These are phyloP conservation scores for Pangasius djambal DNA, from an alignment of 2,797 vertebrate genomes.

Conservation along the genomic window DNA sequence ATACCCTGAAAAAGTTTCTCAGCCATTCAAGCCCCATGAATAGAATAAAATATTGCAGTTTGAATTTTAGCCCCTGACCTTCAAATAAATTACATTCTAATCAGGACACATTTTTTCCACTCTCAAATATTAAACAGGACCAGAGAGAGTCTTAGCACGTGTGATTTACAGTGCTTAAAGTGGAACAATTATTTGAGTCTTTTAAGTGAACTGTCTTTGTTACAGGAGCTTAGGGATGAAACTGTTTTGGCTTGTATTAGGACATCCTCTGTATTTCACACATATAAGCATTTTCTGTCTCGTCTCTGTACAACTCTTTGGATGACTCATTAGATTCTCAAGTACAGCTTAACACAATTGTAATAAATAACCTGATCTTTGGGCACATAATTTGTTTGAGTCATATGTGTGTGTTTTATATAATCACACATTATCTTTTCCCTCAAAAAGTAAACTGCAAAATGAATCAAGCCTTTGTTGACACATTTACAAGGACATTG, in stretches of 20 bases:
- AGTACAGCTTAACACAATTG: not conserved
- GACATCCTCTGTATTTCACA: constrained; percentile 1
- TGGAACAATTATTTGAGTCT: not conserved
- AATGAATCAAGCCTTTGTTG: not conserved
- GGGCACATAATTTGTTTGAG: not conserved
- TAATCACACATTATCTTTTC: not conserved
- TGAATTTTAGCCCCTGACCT: constrained; percentile 8
- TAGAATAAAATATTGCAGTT: not conserved
- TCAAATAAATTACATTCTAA: constrained; percentile 28
- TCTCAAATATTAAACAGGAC: not conserved
- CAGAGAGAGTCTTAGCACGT: not conserved
- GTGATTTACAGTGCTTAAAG: not conserved
- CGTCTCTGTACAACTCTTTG: not conserved
- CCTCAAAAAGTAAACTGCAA: not conserved
- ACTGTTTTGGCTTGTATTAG: constrained; percentile 9
- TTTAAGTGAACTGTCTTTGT: not conserved
- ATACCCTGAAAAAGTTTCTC: not conserved
- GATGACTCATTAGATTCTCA: constrained; percentile 22
- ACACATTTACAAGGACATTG: not conserved
- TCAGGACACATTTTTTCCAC: not conserved
- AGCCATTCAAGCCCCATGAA: not conserved
- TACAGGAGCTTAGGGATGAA: not conserved
- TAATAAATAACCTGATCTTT: constrained; percentile 7
- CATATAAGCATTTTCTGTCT: constrained; percentile 12
- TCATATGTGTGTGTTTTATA: not conserved